Base-by-base conservation (phyloP, 2,797 vertebrate species). In the Benthosema pterotum region DNA sequence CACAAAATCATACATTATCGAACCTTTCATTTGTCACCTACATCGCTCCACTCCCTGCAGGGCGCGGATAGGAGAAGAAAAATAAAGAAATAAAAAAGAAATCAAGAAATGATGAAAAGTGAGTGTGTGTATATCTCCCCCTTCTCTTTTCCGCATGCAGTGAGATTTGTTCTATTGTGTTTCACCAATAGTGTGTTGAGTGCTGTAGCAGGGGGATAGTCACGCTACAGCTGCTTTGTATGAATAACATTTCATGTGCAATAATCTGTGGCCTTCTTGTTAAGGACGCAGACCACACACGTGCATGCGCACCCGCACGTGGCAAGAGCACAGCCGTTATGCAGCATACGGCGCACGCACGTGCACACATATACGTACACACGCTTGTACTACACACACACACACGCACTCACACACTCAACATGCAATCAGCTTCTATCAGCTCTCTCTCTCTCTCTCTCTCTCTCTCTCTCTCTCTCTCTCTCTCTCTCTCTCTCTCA, bases 231-330 rank as follows among this genome's bases (percentile, higher is more conserved):
- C 84, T 88, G 77, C 73, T 87, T 89, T 87, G 85, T 88, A 90
- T 89, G 86, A 91, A 91, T 90, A 89, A 89, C 82, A 89, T 90
- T 91, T 88, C 88, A 89, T 89, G 88, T 89, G 87, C 87, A 89
- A 86, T 91, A 90, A 90, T 90, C 88, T 91, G 89, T 82, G 78
- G 79, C 86, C 88, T 89, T 86, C 83, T 80, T 79, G 78, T 80
- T 71, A 78, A 76, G 7, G 62, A 77, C 68, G 67, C 72, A 60
- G 52, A 68, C 61, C 66, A 53, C 52, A 46, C 60, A 52, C 11
- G 55, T 65, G 52, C 54, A 60, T 42, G 59, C 51, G 56, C 19
- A 60, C 63, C 67, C 22, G 19, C 47, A 52, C 25, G 11, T 32
- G 17, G n/a, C 19, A 70, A 11, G 11, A 11, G 22, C 28, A 45